A percentile compares a stretch with the other conserved stretches of the same genome.
These are phyloP conservation scores for Drosophila fungiperda DNA, from an alignment of 2,888 invertebrate genomes.

Conservation along the genomic window DNA sequence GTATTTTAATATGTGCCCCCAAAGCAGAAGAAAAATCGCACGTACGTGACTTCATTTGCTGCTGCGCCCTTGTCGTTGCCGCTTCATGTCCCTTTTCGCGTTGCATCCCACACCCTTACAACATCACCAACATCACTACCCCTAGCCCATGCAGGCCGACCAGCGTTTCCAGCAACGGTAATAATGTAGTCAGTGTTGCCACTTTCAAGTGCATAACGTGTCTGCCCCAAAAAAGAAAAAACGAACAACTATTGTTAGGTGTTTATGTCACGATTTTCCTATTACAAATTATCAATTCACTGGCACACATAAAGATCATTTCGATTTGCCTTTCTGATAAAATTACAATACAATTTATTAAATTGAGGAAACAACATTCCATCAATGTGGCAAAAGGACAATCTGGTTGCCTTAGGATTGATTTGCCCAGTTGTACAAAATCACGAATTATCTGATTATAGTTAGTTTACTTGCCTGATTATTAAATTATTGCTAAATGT, in stretches of 20 bases:
- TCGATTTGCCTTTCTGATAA: not conserved
- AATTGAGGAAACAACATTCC: too few relatives aligned
- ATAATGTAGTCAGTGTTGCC: slow-evolving; percentile 27
- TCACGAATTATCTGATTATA: not conserved
- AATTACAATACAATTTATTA: not conserved
- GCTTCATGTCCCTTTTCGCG: slow-evolving; percentile 34
- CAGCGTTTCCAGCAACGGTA: slow-evolving; percentile 51
- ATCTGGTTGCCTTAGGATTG: not conserved
- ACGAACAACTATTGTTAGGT: slow-evolving; percentile 1
- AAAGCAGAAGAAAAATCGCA: slow-evolving; percentile 83
- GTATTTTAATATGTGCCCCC: slow-evolving; percentile 84
- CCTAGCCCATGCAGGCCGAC: not conserved
- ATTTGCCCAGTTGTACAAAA: not conserved
- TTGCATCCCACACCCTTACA: not conserved
- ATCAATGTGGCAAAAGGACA: not conserved
- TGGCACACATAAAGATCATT: too few relatives aligned
- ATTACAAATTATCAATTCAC: not conserved
- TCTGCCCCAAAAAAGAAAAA: not conserved
- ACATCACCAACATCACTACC: slow-evolving; percentile 2
- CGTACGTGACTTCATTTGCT: slow-evolving; percentile 84
- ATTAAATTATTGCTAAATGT: not conserved
- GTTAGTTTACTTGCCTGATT: not conserved
- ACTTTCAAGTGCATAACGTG: slow-evolving; percentile 10
- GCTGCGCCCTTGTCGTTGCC: slow-evolving; percentile 61
- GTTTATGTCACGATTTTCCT: not conserved